Evolutionary conservation across 2,113 vertebrate species (phyloP).

Genomic region (Epinephelus moara): DNA sequence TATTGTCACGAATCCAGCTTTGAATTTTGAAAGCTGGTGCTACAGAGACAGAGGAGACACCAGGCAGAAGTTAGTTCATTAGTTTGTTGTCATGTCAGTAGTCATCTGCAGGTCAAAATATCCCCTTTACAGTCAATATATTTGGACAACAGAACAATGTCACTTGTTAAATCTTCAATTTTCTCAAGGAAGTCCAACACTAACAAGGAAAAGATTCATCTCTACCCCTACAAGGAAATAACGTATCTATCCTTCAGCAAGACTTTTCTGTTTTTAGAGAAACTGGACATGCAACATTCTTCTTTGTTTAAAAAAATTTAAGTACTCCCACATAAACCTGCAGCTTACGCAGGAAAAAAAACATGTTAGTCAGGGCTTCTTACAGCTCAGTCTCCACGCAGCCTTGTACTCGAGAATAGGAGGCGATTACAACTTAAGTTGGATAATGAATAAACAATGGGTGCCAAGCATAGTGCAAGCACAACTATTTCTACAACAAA

Average conservation of each 20-base stretch:
- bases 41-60: neutral
- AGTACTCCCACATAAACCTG: neutral
- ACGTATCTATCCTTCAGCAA: neutral
- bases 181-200: neutral
- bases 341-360: neutral
- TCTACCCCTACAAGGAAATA: conserved; percentile 21
- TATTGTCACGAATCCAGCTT: neutral
- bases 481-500: neutral
- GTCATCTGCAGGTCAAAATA: too few species aligned
- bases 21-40: neutral
- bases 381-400: neutral
- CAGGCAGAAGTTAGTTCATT: too few species aligned
- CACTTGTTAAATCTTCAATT: neutral
- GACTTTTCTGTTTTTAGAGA: neutral
- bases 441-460: conserved; percentile 11
- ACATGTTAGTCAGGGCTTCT: neutral
- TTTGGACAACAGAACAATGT: neutral
- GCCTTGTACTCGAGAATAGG: neutral
- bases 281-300: conserved; percentile 49
- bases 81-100: neutral
- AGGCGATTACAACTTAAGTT: neutral
- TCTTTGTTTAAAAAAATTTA: neutral
- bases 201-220: conserved; percentile 23
- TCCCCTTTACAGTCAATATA: neutral
- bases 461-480: neutral